Conservation (phyloP, 2,113 vertebrate genomes). For the Mystacornis crossleyi region DNA sequence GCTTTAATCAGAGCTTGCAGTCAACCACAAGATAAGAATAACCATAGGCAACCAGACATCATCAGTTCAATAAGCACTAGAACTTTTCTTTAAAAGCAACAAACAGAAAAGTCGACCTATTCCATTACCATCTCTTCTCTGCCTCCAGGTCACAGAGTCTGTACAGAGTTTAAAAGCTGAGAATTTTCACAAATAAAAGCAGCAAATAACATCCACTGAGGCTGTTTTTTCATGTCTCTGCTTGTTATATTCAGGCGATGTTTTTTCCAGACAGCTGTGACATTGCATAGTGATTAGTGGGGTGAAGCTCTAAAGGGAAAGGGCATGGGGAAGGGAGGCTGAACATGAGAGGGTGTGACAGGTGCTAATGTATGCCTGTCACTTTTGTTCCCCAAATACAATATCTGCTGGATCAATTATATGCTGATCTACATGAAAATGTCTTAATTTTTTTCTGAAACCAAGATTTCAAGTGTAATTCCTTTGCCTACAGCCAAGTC, state of each 20-base stretch:
- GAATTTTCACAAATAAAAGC: constrained; percentile 47
- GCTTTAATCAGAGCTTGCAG: background rate
- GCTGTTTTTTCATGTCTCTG: background rate
- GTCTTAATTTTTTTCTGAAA: constrained; percentile 32
- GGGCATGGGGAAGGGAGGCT: background rate
- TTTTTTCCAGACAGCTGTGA: constrained; percentile 51
- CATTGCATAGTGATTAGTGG: constrained; percentile 3
- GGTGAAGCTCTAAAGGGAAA: constrained; percentile 13
- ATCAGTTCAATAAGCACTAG: background rate
- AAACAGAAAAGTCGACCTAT: background rate
- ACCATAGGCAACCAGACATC: background rate
- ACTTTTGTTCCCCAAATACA: background rate
- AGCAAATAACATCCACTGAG: background rate
- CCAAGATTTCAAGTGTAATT: background rate
- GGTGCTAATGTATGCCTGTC: constrained; percentile 30
- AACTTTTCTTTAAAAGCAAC: background rate
- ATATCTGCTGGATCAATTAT: constrained; percentile 27
- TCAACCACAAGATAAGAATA: background rate
- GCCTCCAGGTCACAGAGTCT: background rate
- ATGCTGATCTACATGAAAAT: constrained; percentile 55
- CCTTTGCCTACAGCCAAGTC: background rate
- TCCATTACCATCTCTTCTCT: background rate
- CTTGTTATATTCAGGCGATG: constrained; percentile 12
- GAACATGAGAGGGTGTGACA: background rate
- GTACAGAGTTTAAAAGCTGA: background rate